Evolutionary conservation across 1,140 invertebrate species (phyloP), one percentile per base, ranked within the genome.

Genomic region (Geopemphigus sp.): DNA sequence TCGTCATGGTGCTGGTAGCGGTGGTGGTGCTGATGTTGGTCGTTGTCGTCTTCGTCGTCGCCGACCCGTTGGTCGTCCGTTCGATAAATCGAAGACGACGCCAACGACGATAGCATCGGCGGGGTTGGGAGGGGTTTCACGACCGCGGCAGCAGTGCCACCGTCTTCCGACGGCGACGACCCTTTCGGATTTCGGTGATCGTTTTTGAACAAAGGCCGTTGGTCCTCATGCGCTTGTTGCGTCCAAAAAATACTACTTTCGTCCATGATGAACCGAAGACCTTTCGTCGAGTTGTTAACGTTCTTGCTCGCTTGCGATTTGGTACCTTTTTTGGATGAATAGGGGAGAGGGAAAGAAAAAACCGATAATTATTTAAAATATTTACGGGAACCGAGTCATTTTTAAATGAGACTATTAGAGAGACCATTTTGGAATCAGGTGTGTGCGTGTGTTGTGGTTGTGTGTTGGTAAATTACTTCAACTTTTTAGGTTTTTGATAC

Each of bases 181-280:
- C 8, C 8, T 61, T 47, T 0, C 4, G 68, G 50, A n/a, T 72
- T 14, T 12, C 24, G 66, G 19, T 72, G 56, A 10, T 78, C 56
- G 17, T 59, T 78, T 78, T 78, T 78, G 57, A 78, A 78, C 32
- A 50, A n/a, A 1, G 74, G 74, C 12, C 24, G 57, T 61, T 61
- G 57, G 15, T 78, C 56, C 19, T 78, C 56, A 15, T 78, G 74
- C 0, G 19, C 29, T 6, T 76, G 72, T 59, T 78, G 56, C 0
- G 57, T 72, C 68, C 68, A 78, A 78, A 63, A 78, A 8, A 61
- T 8, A 50, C 57, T 47, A 5, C 56, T 61, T 14, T 78, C 74
- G 11, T 72, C 68, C 17, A 72, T 17, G 11, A 47, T 72, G 11
- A 72, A 72, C 8, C 50, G 17, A 4, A 54, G 68, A 10, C 68